These are phyloP conservation scores for Triplophysa yarkandensis DNA, from an alignment of 2,797 vertebrate species.

Conservation along the genomic window DNA sequence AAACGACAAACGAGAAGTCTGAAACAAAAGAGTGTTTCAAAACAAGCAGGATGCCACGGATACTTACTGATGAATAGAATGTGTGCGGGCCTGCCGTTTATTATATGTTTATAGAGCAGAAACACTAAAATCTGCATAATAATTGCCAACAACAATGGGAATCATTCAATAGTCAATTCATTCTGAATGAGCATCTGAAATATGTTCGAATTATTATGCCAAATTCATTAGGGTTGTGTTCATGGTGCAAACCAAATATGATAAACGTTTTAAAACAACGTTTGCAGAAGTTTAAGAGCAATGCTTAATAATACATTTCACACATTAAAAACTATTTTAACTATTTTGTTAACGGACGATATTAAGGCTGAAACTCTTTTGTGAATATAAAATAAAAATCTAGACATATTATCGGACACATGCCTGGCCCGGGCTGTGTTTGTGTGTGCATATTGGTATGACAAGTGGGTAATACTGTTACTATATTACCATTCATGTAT, in stretches of 20 bases:
- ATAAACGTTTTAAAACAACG: conserved; percentile 1
- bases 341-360: too few species aligned
- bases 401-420: too few species aligned
- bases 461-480: too few species aligned
- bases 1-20: conserved; percentile 15
- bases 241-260: conserved; percentile 30
- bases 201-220: conserved; percentile 54
- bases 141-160: conserved; percentile 36
- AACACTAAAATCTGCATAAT: conserved; percentile 31
- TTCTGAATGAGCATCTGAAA: conserved; percentile 53
- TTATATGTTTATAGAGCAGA: conserved; percentile 1
- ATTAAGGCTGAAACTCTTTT: too few species aligned
- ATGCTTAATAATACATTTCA: too few species aligned
- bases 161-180: conserved; percentile 29
- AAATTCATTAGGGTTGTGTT: conserved; percentile 46
- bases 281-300: conserved; percentile 31
- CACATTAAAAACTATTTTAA: too few species aligned
- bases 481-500: too few species aligned
- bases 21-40: not conserved
- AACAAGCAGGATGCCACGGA: conserved; percentile 8
- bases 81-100: not conserved
- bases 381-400: too few species aligned
- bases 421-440: too few species aligned
- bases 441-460: too few species aligned
- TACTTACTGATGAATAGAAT: conserved; percentile 20